Conservation (phyloP, 1,140 invertebrate genomes). For the Dufourea novaeangliae region DNA sequence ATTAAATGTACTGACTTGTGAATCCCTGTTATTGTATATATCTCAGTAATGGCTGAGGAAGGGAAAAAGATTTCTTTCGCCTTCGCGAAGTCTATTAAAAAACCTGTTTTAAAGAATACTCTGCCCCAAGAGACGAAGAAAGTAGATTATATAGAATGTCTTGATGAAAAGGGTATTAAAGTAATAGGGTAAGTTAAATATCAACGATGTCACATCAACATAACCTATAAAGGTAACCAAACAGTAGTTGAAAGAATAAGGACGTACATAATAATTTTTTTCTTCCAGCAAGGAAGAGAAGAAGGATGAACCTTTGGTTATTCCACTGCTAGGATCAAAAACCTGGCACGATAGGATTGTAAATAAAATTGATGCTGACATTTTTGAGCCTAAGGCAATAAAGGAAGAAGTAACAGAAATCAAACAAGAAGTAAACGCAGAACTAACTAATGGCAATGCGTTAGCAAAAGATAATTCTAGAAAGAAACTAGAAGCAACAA, state of each 20-base stretch:
- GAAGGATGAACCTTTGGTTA: conserved; percentile 83
- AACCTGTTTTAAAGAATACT: conserved; percentile 81
- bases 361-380: conserved; percentile 76
- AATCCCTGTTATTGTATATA: neutral
- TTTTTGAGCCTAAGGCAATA: conserved; percentile 68
- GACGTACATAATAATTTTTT: neutral
- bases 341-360: conserved; percentile 77
- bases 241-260: neutral
- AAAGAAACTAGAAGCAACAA: conserved; percentile 61
- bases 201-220: conserved; percentile 49
- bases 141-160: conserved; percentile 87
- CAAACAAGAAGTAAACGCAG: conserved; percentile 60
- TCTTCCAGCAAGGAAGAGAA: conserved; percentile 81
- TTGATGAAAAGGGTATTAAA: conserved; percentile 89
- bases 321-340: conserved; percentile 83
- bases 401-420: conserved; percentile 40
- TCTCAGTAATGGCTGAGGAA: conserved; percentile 78
- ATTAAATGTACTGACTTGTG: neutral
- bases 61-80: conserved; percentile 90
- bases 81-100: conserved; percentile 87
- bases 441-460: conserved; percentile 52
- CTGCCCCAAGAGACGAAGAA: conserved; percentile 78
- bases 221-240: conserved; percentile 40
- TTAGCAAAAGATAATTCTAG: conserved; percentile 3
- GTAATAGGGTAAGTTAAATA: conserved; percentile 84